Evolutionary conservation across 2,113 vertebrate species (phyloP).

Genomic region (Coryphaenoides rupestris): DNA sequence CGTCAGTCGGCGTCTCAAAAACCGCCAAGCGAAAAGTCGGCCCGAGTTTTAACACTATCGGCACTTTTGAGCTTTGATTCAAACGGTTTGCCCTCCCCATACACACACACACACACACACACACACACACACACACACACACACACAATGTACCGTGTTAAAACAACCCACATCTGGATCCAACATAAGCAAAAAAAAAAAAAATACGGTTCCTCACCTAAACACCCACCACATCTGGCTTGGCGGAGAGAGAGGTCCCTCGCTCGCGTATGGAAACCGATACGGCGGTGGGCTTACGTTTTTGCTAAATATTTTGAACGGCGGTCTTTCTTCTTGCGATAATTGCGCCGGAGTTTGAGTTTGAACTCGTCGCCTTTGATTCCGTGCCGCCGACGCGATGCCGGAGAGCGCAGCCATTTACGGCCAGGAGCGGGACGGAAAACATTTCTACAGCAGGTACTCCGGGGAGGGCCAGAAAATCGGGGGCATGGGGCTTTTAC

Average conservation of each 20-base stretch:
- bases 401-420: no score
- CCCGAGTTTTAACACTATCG: no score
- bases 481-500: neutral
- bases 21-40: no score
- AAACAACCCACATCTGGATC: slow-evolving; percentile 63
- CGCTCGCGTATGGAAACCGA: slow-evolving; percentile 43
- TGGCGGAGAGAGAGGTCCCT: neutral
- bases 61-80: slow-evolving; percentile 11
- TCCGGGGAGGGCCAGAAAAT: no score
- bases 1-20: no score
- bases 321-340: slow-evolving; percentile 40
- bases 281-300: slow-evolving; percentile 50
- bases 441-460: no score
- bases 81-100: slow-evolving; percentile 41
- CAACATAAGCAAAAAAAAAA: slow-evolving; percentile 57
- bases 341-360: slow-evolving; percentile 51
- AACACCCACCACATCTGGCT: slow-evolving; percentile 59
- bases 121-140: no score
- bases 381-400: slow-evolving; percentile 28
- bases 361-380: slow-evolving; percentile 41
- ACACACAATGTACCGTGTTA: slow-evolving; percentile 50
- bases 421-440: no score
- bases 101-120: no score
- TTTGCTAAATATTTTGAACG: slow-evolving; percentile 59
- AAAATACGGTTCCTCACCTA: slow-evolving; percentile 22